Percentiles rank a stretch among this genome's conserved stretches.
Conservation (phyloP, 2,113 vertebrate species). For the Corvus hawaiiensis region DNA sequence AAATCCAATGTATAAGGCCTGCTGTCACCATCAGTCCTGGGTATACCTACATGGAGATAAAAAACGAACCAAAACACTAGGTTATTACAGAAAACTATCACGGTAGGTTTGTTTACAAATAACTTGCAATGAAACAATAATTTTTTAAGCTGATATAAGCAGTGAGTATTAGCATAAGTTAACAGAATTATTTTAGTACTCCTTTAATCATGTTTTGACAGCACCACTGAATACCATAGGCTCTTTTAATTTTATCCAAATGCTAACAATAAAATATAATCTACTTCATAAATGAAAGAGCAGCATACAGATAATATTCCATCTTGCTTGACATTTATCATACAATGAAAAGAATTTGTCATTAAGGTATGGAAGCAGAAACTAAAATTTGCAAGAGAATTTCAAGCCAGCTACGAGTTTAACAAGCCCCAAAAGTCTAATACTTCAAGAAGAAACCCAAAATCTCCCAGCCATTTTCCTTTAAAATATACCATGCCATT, state of each 20-base stretch:
- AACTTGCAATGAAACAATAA: neutral
- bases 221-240: neutral
- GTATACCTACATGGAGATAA: slow-evolving; percentile 81
- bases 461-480: neutral
- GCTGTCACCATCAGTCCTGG: slow-evolving; percentile 98
- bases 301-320: neutral
- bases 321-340: neutral
- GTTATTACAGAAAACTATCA: neutral
- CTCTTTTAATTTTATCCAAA: slow-evolving; percentile 20
- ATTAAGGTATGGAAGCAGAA: neutral
- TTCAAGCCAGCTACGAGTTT: neutral
- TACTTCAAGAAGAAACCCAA: neutral
- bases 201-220: slow-evolving; percentile 10
- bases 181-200: neutral
- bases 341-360: neutral
- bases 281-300: neutral
- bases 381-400: neutral
- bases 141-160: neutral
- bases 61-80: neutral
- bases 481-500: neutral
- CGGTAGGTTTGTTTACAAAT: neutral
- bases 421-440: neutral
- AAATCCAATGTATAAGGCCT: slow-evolving; percentile 97
- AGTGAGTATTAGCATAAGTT: neutral
- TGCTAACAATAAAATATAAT: neutral